These are phyloP conservation scores for Eclectus roratus DNA, from an alignment of 2,113 vertebrate genomes.

Conservation along the genomic window DNA sequence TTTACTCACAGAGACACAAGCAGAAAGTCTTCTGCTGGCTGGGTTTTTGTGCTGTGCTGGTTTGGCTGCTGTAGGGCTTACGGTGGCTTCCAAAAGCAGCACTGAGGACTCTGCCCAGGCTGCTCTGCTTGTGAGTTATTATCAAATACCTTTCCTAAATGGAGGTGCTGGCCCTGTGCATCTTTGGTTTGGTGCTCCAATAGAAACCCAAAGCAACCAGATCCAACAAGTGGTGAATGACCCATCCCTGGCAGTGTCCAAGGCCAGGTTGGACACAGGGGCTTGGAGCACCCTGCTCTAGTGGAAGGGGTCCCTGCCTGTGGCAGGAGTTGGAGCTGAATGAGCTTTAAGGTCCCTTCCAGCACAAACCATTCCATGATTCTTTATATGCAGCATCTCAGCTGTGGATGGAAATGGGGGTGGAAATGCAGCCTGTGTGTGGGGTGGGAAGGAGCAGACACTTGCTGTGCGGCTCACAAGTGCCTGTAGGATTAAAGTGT, in stretches of 20 bases:
- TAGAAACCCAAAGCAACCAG: background rate
- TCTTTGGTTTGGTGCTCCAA: background rate
- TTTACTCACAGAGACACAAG: background rate
- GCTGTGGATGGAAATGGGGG: background rate
- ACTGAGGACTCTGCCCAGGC: accelerated
- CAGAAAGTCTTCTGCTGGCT: background rate
- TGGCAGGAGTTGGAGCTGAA: background rate
- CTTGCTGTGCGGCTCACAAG: background rate
- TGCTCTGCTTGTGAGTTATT: background rate
- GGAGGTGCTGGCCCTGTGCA: no score
- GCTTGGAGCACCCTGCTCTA: background rate
- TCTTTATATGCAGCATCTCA: background rate
- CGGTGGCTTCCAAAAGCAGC: background rate
- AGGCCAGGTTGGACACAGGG: background rate
- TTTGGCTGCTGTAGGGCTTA: accelerated
- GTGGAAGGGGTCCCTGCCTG: background rate
- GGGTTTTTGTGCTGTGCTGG: background rate
- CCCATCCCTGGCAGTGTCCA: background rate
- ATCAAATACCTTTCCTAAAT: background rate
- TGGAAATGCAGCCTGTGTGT: background rate
- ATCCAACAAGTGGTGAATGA: background rate
- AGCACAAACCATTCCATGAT: background rate
- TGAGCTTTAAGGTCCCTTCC: background rate
- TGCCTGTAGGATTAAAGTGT: background rate
- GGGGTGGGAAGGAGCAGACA: background rate